Evolutionary conservation across 1,140 invertebrate genomes (phyloP), one percentile per base, ranked within the genome.

Genomic region (Drosophila mayri): DNA sequence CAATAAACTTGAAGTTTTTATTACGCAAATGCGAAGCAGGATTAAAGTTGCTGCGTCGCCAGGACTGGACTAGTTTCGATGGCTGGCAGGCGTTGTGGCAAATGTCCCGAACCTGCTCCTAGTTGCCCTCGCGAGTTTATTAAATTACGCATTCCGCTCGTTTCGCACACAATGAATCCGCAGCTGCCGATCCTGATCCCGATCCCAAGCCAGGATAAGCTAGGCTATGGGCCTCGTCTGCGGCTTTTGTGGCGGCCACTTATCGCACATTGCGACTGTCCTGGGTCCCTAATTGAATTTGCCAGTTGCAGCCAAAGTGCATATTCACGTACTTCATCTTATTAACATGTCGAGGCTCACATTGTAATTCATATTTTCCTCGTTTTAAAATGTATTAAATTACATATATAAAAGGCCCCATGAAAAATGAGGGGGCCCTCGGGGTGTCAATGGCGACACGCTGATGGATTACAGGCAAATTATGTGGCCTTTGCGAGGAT

Each of bases 391-490:
- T 65, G 35, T 65, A 59, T 55, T 55, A 55, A 55, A 55, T 55
- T 49, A 30, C 52, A 54, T n/a, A 49, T 47, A 25, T 25, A 25
- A 71, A 59, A 70, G 84, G 73, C 50, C 59, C 43, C 62, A 73
- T 68, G 30, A 77, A 58, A 77, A 58, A 54, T 30, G 37, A 57
- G 49, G 30, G 30, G 25, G 50, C 28, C 75, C 46, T 65, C 65
- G 66, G 76, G 84, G 84, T 73, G 75, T 76, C 84, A 79, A 79
- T 68, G 60, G 79, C 73, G 61, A 76, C 64, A 60, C 63, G 64
- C 77, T 88, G 84, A 88, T 88, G 84, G 84, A 88, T 88, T 88
- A 88, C 84, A 90, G 59, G 73, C 77, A 78, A 88, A 90, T 88
- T 88, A 87, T 61, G 50, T 25, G 65, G 43, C 30, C 44, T 64